Evolutionary conservation across 2,888 invertebrate species (phyloP).

Genomic region (Watsonalla binaria): DNA sequence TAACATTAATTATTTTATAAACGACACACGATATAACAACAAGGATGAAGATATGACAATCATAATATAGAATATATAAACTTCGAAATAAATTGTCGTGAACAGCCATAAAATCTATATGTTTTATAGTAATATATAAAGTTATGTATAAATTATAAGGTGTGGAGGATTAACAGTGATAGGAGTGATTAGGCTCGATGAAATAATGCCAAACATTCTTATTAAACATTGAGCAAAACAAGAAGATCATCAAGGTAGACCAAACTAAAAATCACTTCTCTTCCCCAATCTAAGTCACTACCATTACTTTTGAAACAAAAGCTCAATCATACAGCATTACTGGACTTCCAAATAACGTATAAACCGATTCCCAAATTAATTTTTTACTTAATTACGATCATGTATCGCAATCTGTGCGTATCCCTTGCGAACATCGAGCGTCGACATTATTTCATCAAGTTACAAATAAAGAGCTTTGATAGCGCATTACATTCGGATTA

Average conservation of each 20-base stretch:
- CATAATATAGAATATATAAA: slow-evolving; percentile 58
- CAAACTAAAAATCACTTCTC: background rate
- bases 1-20: slow-evolving; percentile 57
- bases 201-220: slow-evolving; percentile 49
- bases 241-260: slow-evolving; percentile 21
- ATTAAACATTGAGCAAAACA: slow-evolving; percentile 6
- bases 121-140: slow-evolving; percentile 16
- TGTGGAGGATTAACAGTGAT: slow-evolving; percentile 58
- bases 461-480: slow-evolving; percentile 33
- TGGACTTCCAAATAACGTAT: background rate
- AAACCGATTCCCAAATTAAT: background rate
- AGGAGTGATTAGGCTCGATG: slow-evolving; percentile 37
- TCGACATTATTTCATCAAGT: slow-evolving; percentile 63
- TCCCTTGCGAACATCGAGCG: slow-evolving; percentile 27
- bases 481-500: slow-evolving; percentile 39
- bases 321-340: no score
- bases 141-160: slow-evolving; percentile 44
- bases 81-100: slow-evolving; percentile 35
- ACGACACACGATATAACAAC: slow-evolving; percentile 66
- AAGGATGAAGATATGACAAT: slow-evolving; percentile 68
- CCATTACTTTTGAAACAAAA: no score
- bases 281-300: no score
- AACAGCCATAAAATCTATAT: slow-evolving; percentile 58
- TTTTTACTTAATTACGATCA: slow-evolving; percentile 4
- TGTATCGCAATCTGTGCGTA: slow-evolving; percentile 40